phyloP scores from a whole-genome alignment of 2,797 vertebrate genomes.

The Craterocephalus amniculus region DNA sequence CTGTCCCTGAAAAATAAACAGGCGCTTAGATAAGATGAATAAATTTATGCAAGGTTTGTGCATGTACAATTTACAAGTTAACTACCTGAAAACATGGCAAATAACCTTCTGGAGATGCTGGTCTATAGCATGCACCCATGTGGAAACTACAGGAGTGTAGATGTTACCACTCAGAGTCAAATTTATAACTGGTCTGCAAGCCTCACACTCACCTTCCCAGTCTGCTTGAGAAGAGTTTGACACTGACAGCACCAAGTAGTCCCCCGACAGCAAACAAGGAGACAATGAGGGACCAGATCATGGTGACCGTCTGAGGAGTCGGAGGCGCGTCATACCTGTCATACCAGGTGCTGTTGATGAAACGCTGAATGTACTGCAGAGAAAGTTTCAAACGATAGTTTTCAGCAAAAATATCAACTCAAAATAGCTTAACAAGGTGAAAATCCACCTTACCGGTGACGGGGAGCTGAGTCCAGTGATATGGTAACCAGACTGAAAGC shows the following conservation, averaged over 20 bases:
- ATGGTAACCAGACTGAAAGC: conserved; percentile 85
- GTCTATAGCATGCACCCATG: no score
- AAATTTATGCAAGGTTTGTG: no score
- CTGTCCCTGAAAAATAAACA: no score
- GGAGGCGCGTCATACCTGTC: conserved; percentile 74
- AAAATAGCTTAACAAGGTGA: neutral
- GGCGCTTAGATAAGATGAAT: no score
- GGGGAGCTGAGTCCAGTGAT: conserved; percentile 85
- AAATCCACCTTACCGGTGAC: conserved; percentile 78
- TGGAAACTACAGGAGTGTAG: no score
- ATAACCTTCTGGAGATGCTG: no score
- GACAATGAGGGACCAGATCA: conserved; percentile 87
- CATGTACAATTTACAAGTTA: no score
- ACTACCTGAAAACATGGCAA: no score
- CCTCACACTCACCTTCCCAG: conserved; percentile 83
- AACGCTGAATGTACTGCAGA: conserved; percentile 83
- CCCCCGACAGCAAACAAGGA: conserved; percentile 82
- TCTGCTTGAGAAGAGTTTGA: conserved; percentile 70
- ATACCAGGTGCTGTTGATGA: conserved; percentile 86
- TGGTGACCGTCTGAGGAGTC: conserved; percentile 68
- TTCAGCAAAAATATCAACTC: neutral
- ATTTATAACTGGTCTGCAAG: neutral
- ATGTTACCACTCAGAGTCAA: no score
- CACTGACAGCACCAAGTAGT: conserved; percentile 75
- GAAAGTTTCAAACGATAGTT: neutral